Percentiles rank a stretch among this genome's conserved stretches.
These are phyloP conservation scores for Tympanuchus pallidicinctus DNA, from an alignment of 2,113 vertebrate genomes.

Conservation along the genomic window DNA sequence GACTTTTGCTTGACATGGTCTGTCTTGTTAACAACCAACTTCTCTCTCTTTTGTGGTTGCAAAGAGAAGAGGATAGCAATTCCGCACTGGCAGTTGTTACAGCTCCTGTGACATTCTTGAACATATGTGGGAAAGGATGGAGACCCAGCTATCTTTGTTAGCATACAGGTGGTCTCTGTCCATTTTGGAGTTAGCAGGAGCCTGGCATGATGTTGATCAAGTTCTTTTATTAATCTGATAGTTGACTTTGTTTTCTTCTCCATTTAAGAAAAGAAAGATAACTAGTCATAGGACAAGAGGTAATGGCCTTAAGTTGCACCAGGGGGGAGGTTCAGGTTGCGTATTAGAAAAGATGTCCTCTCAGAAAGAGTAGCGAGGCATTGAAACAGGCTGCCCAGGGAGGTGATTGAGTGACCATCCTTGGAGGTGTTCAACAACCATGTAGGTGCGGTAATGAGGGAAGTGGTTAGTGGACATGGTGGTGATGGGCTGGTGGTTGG, in stretches of 20 bases:
- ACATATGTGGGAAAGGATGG: neutral
- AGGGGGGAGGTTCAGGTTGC: too few relatives aligned
- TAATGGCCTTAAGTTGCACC: too few relatives aligned
- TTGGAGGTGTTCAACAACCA: too few relatives aligned
- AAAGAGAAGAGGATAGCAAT: neutral
- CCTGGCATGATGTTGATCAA: neutral
- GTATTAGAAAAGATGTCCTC: too few relatives aligned
- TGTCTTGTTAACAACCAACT: neutral
- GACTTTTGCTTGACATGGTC: rapidly evolving
- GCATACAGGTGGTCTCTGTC: neutral
- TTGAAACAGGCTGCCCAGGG: too few relatives aligned
- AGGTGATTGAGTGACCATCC: too few relatives aligned
- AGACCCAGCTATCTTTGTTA: neutral
- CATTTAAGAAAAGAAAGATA: too few relatives aligned
- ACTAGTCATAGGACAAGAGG: too few relatives aligned
- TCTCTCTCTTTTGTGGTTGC: neutral
- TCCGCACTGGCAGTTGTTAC: neutral
- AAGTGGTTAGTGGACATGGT: too few relatives aligned
- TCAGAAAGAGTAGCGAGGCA: too few relatives aligned
- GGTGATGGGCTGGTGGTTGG: too few relatives aligned
- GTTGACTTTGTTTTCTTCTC: neutral
- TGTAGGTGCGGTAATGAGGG: too few relatives aligned
- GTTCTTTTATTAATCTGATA: neutral
- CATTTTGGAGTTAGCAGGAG: neutral
- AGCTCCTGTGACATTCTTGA: neutral